Evolutionary conservation across 2,797 vertebrate species (phyloP).

Genomic region (Rallus crepitans): DNA sequence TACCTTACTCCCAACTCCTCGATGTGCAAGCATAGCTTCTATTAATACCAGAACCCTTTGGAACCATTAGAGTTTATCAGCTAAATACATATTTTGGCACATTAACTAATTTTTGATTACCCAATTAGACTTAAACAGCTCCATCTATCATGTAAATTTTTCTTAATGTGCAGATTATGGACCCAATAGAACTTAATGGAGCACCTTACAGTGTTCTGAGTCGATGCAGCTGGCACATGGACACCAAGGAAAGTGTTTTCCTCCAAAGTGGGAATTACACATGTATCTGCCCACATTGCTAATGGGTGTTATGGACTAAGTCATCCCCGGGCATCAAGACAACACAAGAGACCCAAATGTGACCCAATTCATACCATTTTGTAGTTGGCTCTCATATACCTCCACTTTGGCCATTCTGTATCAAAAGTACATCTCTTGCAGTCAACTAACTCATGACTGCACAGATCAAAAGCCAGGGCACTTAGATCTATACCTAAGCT

Average conservation of each 20-base stretch:
- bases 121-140: constrained; percentile 72
- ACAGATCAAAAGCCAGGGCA: not conserved
- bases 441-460: not conserved
- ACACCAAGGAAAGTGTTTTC: constrained; percentile 15
- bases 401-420: not conserved
- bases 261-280: constrained; percentile 9
- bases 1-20: constrained; percentile 45
- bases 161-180: constrained; percentile 71
- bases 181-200: constrained; percentile 74
- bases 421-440: not conserved
- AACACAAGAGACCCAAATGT: not conserved
- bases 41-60: constrained; percentile 66
- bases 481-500: not conserved
- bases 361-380: not conserved
- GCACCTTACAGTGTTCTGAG: constrained; percentile 69
- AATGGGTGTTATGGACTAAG: not conserved
- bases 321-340: not conserved
- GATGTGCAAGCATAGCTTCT: constrained; percentile 48
- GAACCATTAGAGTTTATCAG: constrained; percentile 74
- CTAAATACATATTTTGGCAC: constrained; percentile 76
- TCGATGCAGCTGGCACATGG: constrained; percentile 56
- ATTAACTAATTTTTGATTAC: constrained; percentile 76
- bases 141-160: constrained; percentile 73
- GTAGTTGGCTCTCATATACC: not conserved
- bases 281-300: not conserved